These are phyloP conservation scores for Cebus imitator DNA, from an alignment of 2,113 vertebrate species.

Conservation along the genomic window DNA sequence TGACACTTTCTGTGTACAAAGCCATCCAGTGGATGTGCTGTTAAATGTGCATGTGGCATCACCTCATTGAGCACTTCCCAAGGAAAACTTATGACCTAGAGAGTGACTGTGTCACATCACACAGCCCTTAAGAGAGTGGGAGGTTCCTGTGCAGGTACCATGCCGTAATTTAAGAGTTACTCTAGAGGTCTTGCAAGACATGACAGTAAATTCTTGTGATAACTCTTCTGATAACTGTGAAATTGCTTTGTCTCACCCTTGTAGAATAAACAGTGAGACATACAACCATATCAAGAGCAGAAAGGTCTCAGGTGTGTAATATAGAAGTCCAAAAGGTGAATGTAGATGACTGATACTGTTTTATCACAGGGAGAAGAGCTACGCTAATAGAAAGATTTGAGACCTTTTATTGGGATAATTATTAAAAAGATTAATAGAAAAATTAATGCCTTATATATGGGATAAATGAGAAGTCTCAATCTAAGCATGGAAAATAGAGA, in stretches of 20 bases:
- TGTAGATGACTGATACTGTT: background rate
- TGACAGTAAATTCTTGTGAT: slow-evolving; percentile 30
- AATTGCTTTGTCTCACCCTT: background rate
- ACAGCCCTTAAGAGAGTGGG: background rate
- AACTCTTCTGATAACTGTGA: slow-evolving; percentile 22
- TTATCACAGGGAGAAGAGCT: background rate
- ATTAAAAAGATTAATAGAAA: background rate
- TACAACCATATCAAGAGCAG: background rate
- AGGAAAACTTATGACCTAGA: background rate
- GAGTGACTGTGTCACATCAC: background rate
- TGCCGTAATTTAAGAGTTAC: background rate
- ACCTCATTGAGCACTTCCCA: background rate
- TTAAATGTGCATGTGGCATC: background rate
- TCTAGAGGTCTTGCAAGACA: background rate
- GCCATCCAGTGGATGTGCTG: background rate
- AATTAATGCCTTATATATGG: background rate
- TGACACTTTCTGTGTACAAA: background rate
- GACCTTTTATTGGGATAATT: background rate
- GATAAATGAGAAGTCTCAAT: background rate
- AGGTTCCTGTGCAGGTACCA: background rate
- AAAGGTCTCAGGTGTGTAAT: slow-evolving; percentile 16
- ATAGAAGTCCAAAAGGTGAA: background rate
- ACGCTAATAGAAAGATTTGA: background rate
- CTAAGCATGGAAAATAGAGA: background rate
- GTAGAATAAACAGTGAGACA: background rate